Evolutionary conservation across 2,113 vertebrate species (phyloP), one percentile per base, ranked within the genome.

Genomic region (Chloropsis cyanopogon): DNA sequence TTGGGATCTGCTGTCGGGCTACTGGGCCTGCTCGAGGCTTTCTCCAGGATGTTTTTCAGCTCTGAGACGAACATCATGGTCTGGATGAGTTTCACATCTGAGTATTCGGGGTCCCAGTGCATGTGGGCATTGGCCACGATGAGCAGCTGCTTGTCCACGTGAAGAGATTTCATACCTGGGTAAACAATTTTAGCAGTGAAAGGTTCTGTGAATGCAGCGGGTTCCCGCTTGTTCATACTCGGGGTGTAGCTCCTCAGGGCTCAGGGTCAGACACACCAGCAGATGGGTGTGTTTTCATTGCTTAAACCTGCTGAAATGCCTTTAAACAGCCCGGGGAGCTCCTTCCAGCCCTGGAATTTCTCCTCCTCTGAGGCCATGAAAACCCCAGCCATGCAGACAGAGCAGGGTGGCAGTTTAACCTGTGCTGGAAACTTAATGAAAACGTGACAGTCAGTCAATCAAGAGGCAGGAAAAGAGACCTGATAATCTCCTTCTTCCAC

Each of bases 11-110:
- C 98, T 52, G 98, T 90, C 5, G 98, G 98, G 66, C 98, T 98
- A 69, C 97, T 97, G 35, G 98, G 98, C 90, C 97, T 97, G 93
- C 97, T 97, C 5, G 98, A 98, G 93, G 99, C 99, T 95, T 99
- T 99, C 97, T 99, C 99, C 3, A 98, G 97, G 93, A 99, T 99
- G 96, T 98, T 99, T 97, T 99, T 99, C 96, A 99, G 98, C 95
- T 99, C 99, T 1, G 99, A 99, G 95, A 99, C 98, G 96, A 99
- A 99, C 99, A 99, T 99, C 99, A 99, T 99, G 26, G 99, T 99
- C 97, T 99, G 99, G 96, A 99, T 98, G 96, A 99, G 97, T 97
- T 99, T 99, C 82, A 99, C 99, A 90, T 99, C 99, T 1, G 99
- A 99, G 97, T 98, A 99, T 92, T 99, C 99, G 1, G 99, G 99